Conservation (phyloP, 2,888 invertebrate genomes). For the Harmothoe impar region DNA sequence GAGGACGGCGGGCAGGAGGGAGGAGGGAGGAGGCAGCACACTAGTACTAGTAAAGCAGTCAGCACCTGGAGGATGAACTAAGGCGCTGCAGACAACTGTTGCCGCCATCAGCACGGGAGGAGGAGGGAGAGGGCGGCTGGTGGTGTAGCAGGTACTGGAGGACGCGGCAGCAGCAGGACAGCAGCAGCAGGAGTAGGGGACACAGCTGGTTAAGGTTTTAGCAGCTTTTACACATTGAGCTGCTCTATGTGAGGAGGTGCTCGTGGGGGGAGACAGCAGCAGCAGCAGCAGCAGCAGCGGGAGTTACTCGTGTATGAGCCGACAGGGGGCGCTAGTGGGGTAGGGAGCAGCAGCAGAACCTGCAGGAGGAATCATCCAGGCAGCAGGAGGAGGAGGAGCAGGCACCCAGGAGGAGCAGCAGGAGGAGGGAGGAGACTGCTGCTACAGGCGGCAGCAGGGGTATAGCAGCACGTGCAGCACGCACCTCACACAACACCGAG, state of each 20-base stretch:
- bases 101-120: background rate
- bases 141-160: background rate
- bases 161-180: background rate
- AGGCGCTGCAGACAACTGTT: too few species aligned
- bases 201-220: background rate
- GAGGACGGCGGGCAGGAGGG: too few species aligned
- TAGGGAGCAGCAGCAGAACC: background rate
- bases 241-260: background rate
- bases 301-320: background rate
- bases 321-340: background rate
- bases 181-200: background rate
- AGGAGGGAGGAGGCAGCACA: too few species aligned
- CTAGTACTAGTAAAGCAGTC: too few species aligned
- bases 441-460: too few species aligned
- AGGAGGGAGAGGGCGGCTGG: background rate
- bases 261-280: background rate
- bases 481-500: too few species aligned
- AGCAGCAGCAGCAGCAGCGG: background rate
- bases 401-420: background rate
- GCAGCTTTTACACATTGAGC: too few species aligned
- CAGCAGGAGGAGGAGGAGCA: background rate
- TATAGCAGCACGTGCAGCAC: too few species aligned
- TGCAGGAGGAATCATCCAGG: background rate
- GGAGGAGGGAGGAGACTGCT: too few species aligned
- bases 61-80: too few species aligned